Percentiles rank a stretch among this genome's conserved stretches.
Evolutionary conservation across 2,888 invertebrate species (phyloP).

Genomic region (Pegoplata infirma): DNA sequence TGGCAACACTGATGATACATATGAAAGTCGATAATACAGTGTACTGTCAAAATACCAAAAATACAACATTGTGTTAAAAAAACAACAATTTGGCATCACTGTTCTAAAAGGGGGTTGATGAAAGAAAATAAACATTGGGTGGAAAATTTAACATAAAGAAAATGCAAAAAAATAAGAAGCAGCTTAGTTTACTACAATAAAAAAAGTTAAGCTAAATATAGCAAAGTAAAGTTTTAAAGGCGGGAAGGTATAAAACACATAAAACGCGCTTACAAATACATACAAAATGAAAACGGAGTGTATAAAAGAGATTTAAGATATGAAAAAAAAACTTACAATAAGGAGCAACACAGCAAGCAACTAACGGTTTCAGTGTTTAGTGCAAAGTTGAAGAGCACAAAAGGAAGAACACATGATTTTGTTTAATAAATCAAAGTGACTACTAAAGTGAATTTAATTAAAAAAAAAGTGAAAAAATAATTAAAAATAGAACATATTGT

Average conservation of each 20-base stretch:
- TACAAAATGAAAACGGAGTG: constrained; percentile 1
- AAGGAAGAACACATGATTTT: constrained; percentile 7
- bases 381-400: constrained; percentile 27
- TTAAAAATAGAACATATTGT: not conserved
- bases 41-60: not conserved
- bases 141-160: constrained; percentile 42
- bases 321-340: not conserved
- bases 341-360: constrained; percentile 1
- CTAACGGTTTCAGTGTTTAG: constrained; percentile 37
- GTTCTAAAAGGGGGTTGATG: constrained; percentile 44
- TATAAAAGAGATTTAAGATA: not conserved
- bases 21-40: not conserved
- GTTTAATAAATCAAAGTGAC: not conserved
- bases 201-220: constrained; percentile 36
- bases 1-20: too few relatives aligned
- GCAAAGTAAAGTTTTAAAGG: constrained; percentile 45
- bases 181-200: constrained; percentile 32
- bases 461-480: not conserved
- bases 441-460: not conserved
- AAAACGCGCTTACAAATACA: constrained; percentile 43
- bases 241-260: constrained; percentile 7
- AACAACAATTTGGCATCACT: not conserved
- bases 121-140: constrained; percentile 58
- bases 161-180: constrained; percentile 43
- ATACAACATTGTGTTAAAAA: not conserved